Conservation (phyloP, 2,888 invertebrate species). For the Hyposoter didymator region DNA sequence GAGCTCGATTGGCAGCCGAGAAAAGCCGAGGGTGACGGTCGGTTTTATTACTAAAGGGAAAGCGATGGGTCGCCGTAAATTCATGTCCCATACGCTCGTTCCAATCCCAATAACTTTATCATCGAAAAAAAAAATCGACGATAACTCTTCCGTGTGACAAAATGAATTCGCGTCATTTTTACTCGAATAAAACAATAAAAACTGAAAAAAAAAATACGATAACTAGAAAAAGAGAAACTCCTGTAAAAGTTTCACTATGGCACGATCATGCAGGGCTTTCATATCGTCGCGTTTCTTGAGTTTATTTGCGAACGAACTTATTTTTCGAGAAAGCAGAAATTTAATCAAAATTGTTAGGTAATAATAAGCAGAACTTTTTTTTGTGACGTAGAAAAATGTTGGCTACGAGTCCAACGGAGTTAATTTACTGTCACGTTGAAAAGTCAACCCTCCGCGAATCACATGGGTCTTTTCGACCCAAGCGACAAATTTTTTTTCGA, state of each 20-base stretch:
- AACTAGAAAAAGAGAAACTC: neutral
- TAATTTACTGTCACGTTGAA: no score
- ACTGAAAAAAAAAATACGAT: neutral
- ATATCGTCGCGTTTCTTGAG: neutral
- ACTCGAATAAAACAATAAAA: neutral
- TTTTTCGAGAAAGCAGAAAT: neutral
- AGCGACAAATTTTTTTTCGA: no score
- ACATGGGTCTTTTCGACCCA: no score
- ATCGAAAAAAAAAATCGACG: neutral
- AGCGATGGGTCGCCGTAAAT: neutral
- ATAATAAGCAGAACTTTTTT: no score
- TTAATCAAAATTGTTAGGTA: neutral
- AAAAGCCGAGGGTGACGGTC: slow-evolving; percentile 24
- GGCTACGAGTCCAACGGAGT: no score
- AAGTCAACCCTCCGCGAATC: no score
- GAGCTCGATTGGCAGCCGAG: slow-evolving; percentile 17
- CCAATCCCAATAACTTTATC: neutral
- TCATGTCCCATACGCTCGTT: neutral
- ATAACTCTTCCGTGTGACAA: neutral
- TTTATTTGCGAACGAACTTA: neutral
- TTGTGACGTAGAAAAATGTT: no score
- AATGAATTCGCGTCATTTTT: neutral
- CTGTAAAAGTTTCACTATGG: neutral
- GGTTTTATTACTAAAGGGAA: neutral
- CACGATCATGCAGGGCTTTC: neutral